Percentiles rank a stretch among this genome's conserved stretches.
Conservation (phyloP, 2,113 vertebrate species). For the Neopipo cinnamomea region DNA sequence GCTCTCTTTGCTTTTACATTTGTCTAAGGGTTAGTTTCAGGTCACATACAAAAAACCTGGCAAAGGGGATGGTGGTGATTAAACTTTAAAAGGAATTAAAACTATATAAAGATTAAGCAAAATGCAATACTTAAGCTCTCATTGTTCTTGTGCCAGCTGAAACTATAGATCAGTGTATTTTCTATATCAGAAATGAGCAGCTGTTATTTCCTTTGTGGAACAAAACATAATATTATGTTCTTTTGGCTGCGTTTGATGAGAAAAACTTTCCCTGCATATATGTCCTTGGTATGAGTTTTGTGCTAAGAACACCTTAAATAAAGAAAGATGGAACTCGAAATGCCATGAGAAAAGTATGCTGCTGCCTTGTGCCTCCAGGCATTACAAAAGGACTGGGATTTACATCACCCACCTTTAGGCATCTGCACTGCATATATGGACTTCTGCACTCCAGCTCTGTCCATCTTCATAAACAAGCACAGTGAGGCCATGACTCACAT, state of each 20-base stretch:
- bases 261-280: neutral
- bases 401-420: neutral
- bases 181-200: conserved; percentile 54
- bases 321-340: neutral
- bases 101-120: conserved; percentile 63
- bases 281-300: neutral
- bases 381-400: neutral
- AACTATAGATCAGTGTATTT: conserved; percentile 50
- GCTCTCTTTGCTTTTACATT: conserved; percentile 55
- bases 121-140: conserved; percentile 35
- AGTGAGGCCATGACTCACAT: neutral
- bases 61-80: conserved; percentile 21
- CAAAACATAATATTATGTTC: neutral
- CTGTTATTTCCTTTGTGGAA: conserved; percentile 41
- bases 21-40: conserved; percentile 70
- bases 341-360: neutral
- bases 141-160: conserved; percentile 66
- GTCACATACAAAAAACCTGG: conserved; percentile 65
- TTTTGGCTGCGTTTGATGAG: neutral
- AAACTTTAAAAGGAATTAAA: conserved; percentile 68
- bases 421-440: neutral
- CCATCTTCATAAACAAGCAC: accelerated
- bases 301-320: neutral
- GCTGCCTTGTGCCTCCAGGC: neutral
- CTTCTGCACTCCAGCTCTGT: neutral